Conservation (phyloP, 2,888 invertebrate species). For the Tetanocera ferruginea region DNA sequence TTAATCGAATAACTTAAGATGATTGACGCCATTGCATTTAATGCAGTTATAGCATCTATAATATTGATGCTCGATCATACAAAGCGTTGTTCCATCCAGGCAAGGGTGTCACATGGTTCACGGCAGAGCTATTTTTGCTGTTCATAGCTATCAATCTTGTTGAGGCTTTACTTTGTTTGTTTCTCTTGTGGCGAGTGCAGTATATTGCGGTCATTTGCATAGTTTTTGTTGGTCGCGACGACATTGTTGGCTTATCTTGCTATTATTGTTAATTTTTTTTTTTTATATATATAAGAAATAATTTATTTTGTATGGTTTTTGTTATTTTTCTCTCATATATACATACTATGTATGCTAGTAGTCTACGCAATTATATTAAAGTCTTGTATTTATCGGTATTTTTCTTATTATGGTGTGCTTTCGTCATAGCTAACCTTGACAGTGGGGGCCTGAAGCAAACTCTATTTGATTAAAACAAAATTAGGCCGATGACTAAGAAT, state of each 20-base stretch:
- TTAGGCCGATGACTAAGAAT: neutral
- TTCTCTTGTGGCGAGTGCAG: neutral
- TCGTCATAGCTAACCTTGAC: neutral
- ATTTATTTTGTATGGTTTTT: no score
- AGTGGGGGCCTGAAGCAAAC: neutral
- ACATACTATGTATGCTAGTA: no score
- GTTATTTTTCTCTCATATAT: no score
- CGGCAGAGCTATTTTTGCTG: neutral
- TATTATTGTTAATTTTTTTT: no score
- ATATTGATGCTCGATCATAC: neutral
- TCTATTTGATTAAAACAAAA: neutral
- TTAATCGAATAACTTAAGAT: no score
- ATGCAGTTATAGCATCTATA: no score
- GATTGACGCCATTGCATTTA: no score
- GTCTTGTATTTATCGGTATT: neutral
- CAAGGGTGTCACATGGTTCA: constrained; percentile 29
- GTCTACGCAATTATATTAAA: neutral
- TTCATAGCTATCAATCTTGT: neutral
- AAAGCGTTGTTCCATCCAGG: neutral
- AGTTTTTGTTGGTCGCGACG: constrained; percentile 4
- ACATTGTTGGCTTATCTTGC: neutral
- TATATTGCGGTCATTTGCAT: neutral
- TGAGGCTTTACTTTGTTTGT: neutral
- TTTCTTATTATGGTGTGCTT: neutral
- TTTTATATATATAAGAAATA: no score